These are phyloP conservation scores for Lepus americanus DNA, from an alignment of 2,113 vertebrate species.

Conservation along the genomic window DNA sequence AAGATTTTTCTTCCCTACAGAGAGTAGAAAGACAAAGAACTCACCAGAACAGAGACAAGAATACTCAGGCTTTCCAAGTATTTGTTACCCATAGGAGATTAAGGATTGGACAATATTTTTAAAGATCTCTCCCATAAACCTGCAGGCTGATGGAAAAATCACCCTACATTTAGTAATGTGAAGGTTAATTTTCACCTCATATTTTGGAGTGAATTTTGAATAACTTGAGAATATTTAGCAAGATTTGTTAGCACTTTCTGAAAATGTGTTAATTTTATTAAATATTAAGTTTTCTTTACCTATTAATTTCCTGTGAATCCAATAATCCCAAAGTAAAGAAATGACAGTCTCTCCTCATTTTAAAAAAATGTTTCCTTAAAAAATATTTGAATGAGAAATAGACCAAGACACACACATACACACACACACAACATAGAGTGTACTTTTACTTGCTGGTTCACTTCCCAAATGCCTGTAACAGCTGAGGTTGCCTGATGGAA, in stretches of 20 bases:
- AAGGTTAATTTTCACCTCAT: constrained; percentile 62
- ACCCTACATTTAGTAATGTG: not conserved
- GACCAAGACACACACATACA: too few species aligned
- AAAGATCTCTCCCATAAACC: not conserved
- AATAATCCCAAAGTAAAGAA: constrained; percentile 51
- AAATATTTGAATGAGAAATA: too few species aligned
- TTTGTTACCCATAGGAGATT: not conserved
- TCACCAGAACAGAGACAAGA: not conserved
- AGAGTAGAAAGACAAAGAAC: not conserved
- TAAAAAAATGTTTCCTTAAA: too few species aligned
- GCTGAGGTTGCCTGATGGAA: too few species aligned
- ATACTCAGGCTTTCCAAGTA: not conserved
- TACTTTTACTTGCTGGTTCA: too few species aligned
- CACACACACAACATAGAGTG: too few species aligned
- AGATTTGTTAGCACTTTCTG: constrained; percentile 41
- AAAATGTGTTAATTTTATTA: constrained; percentile 62
- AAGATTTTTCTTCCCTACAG: not conserved
- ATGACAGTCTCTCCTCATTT: not conserved
- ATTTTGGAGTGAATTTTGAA: constrained; percentile 54
- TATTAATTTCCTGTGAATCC: constrained; percentile 40
- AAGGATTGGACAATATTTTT: not conserved
- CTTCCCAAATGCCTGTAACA: too few species aligned
- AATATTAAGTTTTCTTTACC: not conserved
- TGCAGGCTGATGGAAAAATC: not conserved
- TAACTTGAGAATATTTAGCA: constrained; percentile 20